Conservation (phyloP, 1,140 invertebrate genomes). For the Ceratitis capitata region DNA sequence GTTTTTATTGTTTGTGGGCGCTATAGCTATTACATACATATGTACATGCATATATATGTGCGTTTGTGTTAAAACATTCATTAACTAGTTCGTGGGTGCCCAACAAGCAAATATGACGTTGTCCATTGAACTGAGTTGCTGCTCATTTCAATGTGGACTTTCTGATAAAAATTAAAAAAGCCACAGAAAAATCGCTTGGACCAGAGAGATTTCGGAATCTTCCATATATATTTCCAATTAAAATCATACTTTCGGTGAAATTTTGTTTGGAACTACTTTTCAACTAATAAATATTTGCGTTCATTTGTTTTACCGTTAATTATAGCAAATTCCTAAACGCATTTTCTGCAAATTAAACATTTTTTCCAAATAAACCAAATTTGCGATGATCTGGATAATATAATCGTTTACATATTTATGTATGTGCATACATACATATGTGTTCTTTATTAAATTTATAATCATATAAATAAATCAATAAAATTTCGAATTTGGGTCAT, state of each 20-base stretch:
- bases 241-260: too few species aligned
- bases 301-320: not conserved
- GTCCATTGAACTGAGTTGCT: not conserved
- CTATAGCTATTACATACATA: not conserved
- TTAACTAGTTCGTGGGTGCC: not conserved
- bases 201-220: not conserved
- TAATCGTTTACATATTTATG: not conserved
- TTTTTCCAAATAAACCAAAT: too few species aligned
- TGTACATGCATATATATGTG: not conserved
- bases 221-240: not conserved
- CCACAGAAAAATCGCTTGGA: not conserved
- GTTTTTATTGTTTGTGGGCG: slow-evolving; percentile 27
- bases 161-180: not conserved
- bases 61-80: not conserved
- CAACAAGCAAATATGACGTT: not conserved
- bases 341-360: too few species aligned
- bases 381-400: not conserved
- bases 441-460: not conserved
- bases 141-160: not conserved
- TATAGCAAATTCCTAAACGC: too few species aligned
- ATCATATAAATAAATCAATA: slow-evolving; percentile 32
- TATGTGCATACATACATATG: not conserved
- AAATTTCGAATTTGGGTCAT: slow-evolving; percentile 17
- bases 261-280: not conserved
- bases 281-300: not conserved